These are phyloP conservation scores for Scolopax bukidnonensis DNA, from an alignment of 2,797 vertebrate genomes.

Conservation along the genomic window DNA sequence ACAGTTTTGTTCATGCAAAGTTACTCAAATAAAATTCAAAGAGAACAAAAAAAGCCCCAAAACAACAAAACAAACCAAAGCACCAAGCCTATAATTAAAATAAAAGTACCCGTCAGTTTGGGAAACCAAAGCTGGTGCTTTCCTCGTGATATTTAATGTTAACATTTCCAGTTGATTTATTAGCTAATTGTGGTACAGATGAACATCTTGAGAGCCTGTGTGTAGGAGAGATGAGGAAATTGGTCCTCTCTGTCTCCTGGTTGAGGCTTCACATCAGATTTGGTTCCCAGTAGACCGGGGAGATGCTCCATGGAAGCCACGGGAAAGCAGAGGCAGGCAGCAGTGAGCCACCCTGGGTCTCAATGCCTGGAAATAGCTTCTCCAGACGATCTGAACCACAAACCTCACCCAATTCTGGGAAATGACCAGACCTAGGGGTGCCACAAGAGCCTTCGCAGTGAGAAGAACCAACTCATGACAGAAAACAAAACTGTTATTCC, in stretches of 20 bases:
- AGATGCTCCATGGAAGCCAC: background rate
- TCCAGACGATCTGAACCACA: background rate
- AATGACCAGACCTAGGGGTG: background rate
- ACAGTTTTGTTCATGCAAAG: background rate
- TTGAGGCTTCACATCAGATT: background rate
- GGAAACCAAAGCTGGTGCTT: background rate
- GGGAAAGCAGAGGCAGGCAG: background rate
- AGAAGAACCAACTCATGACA: background rate
- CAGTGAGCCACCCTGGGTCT: background rate
- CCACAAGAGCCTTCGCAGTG: background rate
- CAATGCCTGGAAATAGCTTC: background rate
- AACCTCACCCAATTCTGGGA: background rate
- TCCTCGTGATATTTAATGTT: constrained; percentile 32
- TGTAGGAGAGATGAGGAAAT: background rate
- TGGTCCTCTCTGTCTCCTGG: background rate
- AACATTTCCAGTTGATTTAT: constrained; percentile 25
- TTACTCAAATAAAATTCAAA: background rate
- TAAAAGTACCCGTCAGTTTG: background rate
- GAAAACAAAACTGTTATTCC: constrained; percentile 44
- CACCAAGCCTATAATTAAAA: background rate
- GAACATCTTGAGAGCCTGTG: background rate
- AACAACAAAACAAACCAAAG: background rate
- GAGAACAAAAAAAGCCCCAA: background rate
- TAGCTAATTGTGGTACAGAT: constrained; percentile 38
- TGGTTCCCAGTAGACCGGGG: background rate